Conservation (phyloP, 2,113 vertebrate species). For the Clarias magur region DNA sequence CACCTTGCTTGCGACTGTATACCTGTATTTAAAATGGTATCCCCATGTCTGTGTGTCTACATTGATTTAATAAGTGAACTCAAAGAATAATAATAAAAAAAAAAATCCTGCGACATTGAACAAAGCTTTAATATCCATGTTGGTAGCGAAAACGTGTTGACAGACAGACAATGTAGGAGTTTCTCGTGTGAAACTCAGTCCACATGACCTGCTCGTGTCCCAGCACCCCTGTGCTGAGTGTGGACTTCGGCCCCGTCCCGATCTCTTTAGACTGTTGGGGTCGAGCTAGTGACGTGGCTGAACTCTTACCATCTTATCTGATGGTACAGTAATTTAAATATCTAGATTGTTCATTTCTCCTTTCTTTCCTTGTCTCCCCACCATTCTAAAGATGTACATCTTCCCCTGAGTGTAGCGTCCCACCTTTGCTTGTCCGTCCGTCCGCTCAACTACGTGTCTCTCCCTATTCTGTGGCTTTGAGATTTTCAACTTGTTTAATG, state of each 20-base stretch:
- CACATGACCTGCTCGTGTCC: conserved; percentile 10
- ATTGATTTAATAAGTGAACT: conserved; percentile 17
- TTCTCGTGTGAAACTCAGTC: conserved; percentile 39
- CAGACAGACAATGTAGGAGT: conserved; percentile 52
- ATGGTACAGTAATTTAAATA: not conserved
- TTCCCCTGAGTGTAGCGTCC: not conserved
- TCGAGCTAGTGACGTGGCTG: conserved; percentile 7
- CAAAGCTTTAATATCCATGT: not conserved
- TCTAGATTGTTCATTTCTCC: conserved; percentile 1
- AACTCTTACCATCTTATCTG: not conserved
- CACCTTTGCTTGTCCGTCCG: conserved; percentile 15
- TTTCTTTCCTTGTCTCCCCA: conserved; percentile 35
- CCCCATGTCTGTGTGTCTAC: conserved; percentile 58
- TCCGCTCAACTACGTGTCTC: conserved; percentile 32
- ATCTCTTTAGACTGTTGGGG: conserved; percentile 48
- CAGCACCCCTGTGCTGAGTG: conserved; percentile 15
- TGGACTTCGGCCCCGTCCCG: conserved; percentile 11
- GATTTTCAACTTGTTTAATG: conserved; percentile 47
- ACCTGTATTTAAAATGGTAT: conserved; percentile 25
- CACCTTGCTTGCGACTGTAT: conserved; percentile 17
- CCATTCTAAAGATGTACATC: conserved; percentile 50
- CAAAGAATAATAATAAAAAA: not conserved
- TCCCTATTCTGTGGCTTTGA: conserved; percentile 35
- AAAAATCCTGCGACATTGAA: not conserved
- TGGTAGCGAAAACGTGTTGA: conserved; percentile 42